phyloP scores from a whole-genome alignment of 2,888 invertebrate genomes.

The Diaphora mendica region DNA sequence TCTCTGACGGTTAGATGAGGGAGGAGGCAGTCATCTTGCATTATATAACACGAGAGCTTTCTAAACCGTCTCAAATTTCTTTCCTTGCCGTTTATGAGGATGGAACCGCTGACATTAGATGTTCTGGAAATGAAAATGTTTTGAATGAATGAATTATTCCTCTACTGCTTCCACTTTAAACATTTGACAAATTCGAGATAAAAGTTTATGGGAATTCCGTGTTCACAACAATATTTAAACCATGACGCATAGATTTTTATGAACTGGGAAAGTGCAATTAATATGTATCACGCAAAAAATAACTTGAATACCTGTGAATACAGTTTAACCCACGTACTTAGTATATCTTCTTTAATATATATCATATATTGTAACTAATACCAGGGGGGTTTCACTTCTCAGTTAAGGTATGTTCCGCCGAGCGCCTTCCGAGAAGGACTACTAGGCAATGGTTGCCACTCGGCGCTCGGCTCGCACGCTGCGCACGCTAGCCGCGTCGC shows the following conservation, averaged over 20 bases:
- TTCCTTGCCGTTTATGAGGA: constrained; percentile 95
- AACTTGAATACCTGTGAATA: too few species aligned
- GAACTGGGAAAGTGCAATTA: background rate
- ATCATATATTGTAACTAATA: too few species aligned
- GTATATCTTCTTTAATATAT: too few species aligned
- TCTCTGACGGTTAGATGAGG: constrained; percentile 96
- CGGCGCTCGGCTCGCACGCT: too few species aligned
- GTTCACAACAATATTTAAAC: too few species aligned
- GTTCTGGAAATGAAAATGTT: constrained; percentile 86
- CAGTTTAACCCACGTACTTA: background rate
- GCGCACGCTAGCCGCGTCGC: too few species aligned
- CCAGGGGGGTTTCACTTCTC: too few species aligned
- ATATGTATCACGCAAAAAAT: background rate
- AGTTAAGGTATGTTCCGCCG: too few species aligned
- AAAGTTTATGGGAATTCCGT: background rate
- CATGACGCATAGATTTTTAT: background rate
- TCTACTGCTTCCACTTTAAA: too few species aligned
- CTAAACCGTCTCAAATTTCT: constrained; percentile 95
- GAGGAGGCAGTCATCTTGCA: constrained; percentile 96
- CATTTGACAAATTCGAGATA: background rate
- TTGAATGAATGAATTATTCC: background rate
- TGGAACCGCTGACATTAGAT: constrained; percentile 93
- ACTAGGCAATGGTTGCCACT: too few species aligned
- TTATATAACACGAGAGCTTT: constrained; percentile 98
- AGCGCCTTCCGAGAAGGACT: too few species aligned